Base-by-base conservation (phyloP, 2,797 vertebrate species). In the Anas capensis region DNA sequence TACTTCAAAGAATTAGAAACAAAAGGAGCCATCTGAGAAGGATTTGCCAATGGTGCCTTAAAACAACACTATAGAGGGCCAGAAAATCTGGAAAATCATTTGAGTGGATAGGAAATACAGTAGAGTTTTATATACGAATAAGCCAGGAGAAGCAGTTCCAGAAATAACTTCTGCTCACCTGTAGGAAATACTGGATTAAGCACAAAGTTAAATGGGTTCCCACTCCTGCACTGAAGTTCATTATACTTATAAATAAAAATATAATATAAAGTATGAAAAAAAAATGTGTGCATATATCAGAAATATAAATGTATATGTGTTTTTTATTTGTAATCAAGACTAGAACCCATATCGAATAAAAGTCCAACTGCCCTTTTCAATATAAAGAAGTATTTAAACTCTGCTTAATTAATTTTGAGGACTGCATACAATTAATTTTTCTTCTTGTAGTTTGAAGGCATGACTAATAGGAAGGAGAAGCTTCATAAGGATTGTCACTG, bases 1-100 rank as follows among this genome's bases (percentile, higher is more conserved):
- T 86, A 31, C 66, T 77, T 94, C 56, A 61, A 58, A 51, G 8
- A 38, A 12, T 70, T 60, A 70, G n/a, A 76, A 90, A 38, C 14
- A 29, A 17, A 87, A 85, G 33, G 40, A 85, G 31, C 10, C 33
- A 61, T 27, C 33, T 34, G 42, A 86, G 78, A 87, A 85, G 26
- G 18, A 69, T 69, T 92, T 92, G 46, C 62, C 16, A 65, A 58
- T 3, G 46, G 11, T 92, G 5, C 23, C 66, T 77, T 88, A 82
- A 94, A 88, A 65, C 24, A 88, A 69, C 57, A 58, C 13, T 57
- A 14, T 31, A 34, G 33, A 78, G 34, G 49, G 60, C n/a, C 64
- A 94, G 68, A 90, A 95, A 93, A 70, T 71, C 75, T 95, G 88
- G 84, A 87, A 96, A 95, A 94, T n/a, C 15, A 38, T 73, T 95